A percentile compares a stretch with the other conserved stretches of the same genome.
Evolutionary conservation across 1,140 invertebrate species (phyloP).

Genomic region (Stenopsyche tienmushanensis): DNA sequence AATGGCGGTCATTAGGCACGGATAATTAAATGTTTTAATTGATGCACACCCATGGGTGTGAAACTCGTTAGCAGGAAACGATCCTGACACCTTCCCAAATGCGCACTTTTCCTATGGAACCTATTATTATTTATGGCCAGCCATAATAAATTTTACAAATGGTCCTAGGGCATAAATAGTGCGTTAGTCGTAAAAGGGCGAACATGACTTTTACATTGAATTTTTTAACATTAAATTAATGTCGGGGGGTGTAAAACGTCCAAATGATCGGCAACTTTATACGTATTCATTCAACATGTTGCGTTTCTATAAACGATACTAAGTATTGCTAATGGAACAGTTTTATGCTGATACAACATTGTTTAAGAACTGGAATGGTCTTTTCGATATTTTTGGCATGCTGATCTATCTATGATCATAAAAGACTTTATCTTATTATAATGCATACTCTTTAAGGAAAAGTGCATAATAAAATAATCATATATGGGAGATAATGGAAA

Average conservation of each 20-base stretch:
- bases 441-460: no score
- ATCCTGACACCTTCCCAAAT: constrained; percentile 12
- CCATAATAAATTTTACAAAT: constrained; percentile 18
- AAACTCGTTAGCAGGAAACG: constrained; percentile 24
- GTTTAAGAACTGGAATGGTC: no score
- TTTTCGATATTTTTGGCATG: no score
- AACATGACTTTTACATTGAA: constrained; percentile 20
- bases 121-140: constrained; percentile 21
- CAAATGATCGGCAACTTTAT: not conserved
- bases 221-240: not conserved
- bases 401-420: no score
- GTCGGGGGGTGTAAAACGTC: no score
- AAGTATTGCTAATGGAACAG: no score
- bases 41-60: constrained; percentile 17
- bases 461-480: no score
- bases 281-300: not conserved
- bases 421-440: no score
- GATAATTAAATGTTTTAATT: constrained; percentile 40
- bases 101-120: constrained; percentile 12
- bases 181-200: constrained; percentile 21
- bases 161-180: not conserved
- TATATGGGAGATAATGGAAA: no score
- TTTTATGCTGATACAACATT: no score
- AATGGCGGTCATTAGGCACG: constrained; percentile 25
- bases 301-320: no score